Evolutionary conservation across 2,888 invertebrate genomes (phyloP).

Genomic region (Papilio demoleus): DNA sequence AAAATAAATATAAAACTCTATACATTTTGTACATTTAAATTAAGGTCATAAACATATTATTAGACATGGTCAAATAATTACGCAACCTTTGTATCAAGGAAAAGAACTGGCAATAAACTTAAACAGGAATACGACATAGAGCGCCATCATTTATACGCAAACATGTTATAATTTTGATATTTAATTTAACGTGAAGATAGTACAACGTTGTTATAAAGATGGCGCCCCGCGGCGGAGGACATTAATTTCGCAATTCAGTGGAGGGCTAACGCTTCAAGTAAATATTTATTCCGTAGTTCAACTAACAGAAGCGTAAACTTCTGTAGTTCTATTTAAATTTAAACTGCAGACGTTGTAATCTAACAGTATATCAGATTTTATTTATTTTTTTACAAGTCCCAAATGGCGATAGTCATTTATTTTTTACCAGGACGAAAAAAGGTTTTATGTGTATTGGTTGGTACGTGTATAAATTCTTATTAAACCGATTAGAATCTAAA

Average conservation of each 20-base stretch:
- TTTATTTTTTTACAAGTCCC: background rate
- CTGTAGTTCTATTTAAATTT: slow-evolving; percentile 8
- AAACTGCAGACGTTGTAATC: background rate
- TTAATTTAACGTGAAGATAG: slow-evolving; percentile 18
- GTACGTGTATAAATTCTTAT: too few species aligned
- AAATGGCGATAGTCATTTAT: background rate
- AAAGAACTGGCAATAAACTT: too few species aligned
- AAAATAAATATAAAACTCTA: too few species aligned
- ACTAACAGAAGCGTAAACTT: background rate
- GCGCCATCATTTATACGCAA: background rate
- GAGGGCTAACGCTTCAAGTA: slow-evolving; percentile 6
- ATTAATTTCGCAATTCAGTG: slow-evolving; percentile 2
- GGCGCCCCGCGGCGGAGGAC: slow-evolving; percentile 10
- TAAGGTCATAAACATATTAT: too few species aligned
- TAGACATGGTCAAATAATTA: too few species aligned
- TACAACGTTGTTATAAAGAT: background rate
- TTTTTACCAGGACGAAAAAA: too few species aligned
- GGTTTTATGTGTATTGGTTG: too few species aligned
- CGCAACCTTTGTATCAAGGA: too few species aligned
- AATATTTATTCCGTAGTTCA: slow-evolving; percentile 19
- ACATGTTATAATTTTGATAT: slow-evolving; percentile 8
- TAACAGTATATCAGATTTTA: background rate
- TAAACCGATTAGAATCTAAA: too few species aligned
- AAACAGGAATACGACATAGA: background rate
- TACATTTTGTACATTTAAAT: too few species aligned